Evolutionary conservation across 2,797 vertebrate genomes (phyloP).

Genomic region (Rhinichthys osculus): DNA sequence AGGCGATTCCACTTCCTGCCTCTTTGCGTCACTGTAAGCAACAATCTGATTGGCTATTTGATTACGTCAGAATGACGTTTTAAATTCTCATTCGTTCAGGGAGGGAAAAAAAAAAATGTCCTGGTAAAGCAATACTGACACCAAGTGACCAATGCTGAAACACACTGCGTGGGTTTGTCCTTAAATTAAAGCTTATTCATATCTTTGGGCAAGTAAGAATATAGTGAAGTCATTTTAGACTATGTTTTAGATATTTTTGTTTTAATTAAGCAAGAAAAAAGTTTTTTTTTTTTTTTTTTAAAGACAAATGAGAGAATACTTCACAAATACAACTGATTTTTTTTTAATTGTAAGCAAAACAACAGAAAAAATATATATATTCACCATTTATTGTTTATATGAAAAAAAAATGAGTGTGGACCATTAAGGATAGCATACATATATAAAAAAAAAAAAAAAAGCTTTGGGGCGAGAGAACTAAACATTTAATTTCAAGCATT

Average conservation of each 20-base stretch:
- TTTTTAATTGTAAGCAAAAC: not conserved
- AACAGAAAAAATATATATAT: too few species aligned
- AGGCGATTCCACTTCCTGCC: conserved; percentile 18
- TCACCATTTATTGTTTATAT: not conserved
- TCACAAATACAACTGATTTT: not conserved
- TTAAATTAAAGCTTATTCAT: not conserved
- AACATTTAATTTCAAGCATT: not conserved
- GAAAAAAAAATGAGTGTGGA: not conserved
- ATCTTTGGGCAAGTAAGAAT: too few species aligned
- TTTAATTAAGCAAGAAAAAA: not conserved
- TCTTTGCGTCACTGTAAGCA: conserved; percentile 1
- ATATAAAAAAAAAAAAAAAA: not conserved
- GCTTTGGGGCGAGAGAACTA: not conserved
- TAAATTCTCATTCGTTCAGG: not conserved
- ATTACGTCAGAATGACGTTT: conserved; percentile 24
- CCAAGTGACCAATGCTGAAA: conserved; percentile 2
- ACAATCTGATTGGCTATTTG: conserved; percentile 10
- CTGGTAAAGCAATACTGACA: not conserved
- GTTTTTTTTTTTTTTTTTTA: too few species aligned
- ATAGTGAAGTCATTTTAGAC: not conserved
- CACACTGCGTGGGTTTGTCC: too few species aligned
- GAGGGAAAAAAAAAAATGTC: too few species aligned
- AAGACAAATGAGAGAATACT: not conserved
- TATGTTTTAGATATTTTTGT: too few species aligned
- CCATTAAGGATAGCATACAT: not conserved